These are phyloP conservation scores for Python bivittatus DNA, from an alignment of 2,113 vertebrate species.

Conservation along the genomic window DNA sequence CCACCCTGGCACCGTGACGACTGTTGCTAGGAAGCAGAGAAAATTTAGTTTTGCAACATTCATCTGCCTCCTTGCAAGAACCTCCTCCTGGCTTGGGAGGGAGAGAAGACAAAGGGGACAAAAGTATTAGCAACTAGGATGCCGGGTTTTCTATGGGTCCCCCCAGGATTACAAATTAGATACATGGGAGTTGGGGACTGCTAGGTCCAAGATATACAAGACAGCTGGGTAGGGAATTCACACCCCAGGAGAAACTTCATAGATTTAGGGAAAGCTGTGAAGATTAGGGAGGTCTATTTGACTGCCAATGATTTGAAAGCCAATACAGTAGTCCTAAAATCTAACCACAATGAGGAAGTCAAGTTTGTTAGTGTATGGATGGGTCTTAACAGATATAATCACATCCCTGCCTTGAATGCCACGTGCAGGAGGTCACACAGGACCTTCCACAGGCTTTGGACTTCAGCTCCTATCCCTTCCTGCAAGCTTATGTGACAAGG, in stretches of 20 bases:
- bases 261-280: not conserved
- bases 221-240: not conserved
- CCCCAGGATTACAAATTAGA: not conserved
- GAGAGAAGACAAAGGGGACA: conserved; percentile 22
- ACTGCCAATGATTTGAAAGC: too few relatives aligned
- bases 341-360: not conserved
- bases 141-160: not conserved
- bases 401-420: not conserved
- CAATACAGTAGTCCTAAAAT: too few relatives aligned
- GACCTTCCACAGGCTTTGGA: not conserved
- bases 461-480: not conserved
- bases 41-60: conserved; percentile 43
- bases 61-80: conserved; percentile 25
- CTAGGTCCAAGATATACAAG: not conserved
- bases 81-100: conserved; percentile 13
- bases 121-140: not conserved
- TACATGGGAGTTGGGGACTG: not conserved
- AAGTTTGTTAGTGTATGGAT: not conserved
- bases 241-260: not conserved
- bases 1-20: conserved; percentile 33
- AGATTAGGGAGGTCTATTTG: too few relatives aligned
- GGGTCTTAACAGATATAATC: too few relatives aligned
- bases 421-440: not conserved
- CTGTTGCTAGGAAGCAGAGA: conserved; percentile 41
- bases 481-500: not conserved